Evolutionary conservation across 2,888 invertebrate species (phyloP), one percentile per base, ranked within the genome.

Genomic region (Cantharis lateralis): DNA sequence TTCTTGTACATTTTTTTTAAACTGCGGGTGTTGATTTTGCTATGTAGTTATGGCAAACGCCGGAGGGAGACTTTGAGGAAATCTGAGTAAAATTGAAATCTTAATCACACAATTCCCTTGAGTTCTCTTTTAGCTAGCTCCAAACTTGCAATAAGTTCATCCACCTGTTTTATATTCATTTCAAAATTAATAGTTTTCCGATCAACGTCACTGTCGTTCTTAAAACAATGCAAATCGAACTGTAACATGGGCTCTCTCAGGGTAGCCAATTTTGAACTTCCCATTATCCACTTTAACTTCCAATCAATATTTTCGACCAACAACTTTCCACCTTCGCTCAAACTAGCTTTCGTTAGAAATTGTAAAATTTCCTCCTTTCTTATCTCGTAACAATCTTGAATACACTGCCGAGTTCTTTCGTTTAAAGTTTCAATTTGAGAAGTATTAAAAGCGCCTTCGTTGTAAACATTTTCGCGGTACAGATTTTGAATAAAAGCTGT

Each of bases 281-380:
- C 91, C 84, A 91, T 87, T 26, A 91, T 82, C 86, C 90, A 88
- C 87, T 89, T 90, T 32, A 91, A 80, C 84, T 89, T 89, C 90
- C 91, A 91, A 82, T 91, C 90, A 78, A 90, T 88, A 79, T 89
- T 89, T 62, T 86, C 85, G 11, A 91, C 84, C 1, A 90, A 85
- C 61, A 86, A 82, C 70, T 85, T 79, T 48, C 85, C 85, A 74
- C 82, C 85, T 78, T 86, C 87, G 0, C 88, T 84, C 62, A 88
- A 78, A 74, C 81, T 80, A 28, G 85, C 83, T 72, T 83, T 85
- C 5, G 85, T 80, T 62, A 87, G 75, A 18, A 80, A 78, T 74
- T 85, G 82, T 63, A 82, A 81, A 72, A 88, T 86, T 71, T 87
- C 87, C 15, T 83, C 77, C 79, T 85, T 86, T 24, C 88, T 80